Evolutionary conservation across 2,113 vertebrate genomes (phyloP).

Genomic region (Okapia johnstoni): DNA sequence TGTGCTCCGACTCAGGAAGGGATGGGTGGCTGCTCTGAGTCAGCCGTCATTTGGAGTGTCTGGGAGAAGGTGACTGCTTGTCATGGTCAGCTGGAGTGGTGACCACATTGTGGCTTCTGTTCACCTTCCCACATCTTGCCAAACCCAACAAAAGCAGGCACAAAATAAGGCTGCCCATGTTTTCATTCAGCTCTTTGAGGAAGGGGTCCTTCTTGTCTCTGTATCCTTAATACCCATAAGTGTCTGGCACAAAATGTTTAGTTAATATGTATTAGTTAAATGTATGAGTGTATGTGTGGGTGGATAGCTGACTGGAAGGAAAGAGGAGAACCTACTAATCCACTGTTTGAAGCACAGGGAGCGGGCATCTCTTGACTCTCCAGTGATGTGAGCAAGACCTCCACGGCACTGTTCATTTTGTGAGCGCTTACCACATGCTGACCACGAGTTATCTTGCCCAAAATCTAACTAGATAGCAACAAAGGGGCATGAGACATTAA

Average conservation of each 20-base stretch:
- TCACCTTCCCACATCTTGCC: neutral
- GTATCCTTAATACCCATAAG: neutral
- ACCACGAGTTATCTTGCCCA: neutral
- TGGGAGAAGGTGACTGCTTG: neutral
- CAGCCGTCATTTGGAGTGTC: neutral
- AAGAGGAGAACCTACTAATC: neutral
- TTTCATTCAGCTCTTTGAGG: neutral
- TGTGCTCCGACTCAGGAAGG: neutral
- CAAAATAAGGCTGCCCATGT: neutral
- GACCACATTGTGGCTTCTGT: neutral
- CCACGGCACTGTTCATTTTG: rapidly evolving
- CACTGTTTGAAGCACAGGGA: neutral
- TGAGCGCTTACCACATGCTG: neutral
- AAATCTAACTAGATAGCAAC: neutral
- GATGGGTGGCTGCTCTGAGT: neutral
- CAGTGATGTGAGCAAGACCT: neutral
- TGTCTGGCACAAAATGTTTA: neutral
- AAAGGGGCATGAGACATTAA: neutral
- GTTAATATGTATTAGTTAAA: neutral
- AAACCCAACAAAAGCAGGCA: neutral
- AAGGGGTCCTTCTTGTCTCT: neutral
- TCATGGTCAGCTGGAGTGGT: neutral
- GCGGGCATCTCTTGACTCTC: neutral
- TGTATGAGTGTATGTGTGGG: neutral
- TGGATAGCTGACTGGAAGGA: neutral